Evolutionary conservation across 1,140 invertebrate genomes (phyloP), one percentile per base, ranked within the genome.

Genomic region (Ostrea edulis): DNA sequence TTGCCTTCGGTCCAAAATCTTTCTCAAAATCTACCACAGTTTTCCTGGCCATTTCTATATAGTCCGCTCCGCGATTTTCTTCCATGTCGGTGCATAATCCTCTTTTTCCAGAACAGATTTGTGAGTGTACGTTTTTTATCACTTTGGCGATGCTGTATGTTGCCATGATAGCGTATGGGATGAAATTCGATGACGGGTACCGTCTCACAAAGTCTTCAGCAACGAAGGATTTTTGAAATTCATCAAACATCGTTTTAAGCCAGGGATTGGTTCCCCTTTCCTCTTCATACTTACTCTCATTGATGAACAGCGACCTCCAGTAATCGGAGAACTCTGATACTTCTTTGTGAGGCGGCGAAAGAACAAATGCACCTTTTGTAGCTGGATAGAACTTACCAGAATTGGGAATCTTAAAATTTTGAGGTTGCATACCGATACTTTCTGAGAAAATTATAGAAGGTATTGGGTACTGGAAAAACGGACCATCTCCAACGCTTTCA

Each of bases 361-460:
- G 35, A 53, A 52, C 52, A 53, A 83, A 83, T 53, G 52, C 35
- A 52, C 82, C 82, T 22, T 83, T 83, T 52, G 82, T 11, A 20
- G 82, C 82, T 25, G 82, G 82, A 22, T 22, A 53, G 35, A 83
- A 17, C 52, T 54, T 7, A n/a, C n/a, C n/a, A 14, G 17, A 53
- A 17, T 83, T 20, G 12, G 82, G n/a, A 25, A n/a, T 54, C 7
- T 52, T 52, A 22, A 83, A 83, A 14, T 17, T 54, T 20, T 83
- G 35, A 52, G 44, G 12, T 22, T 83, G 82, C 9, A 83, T 25
- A 35, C 82, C 82, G 14, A 54, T 9, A 20, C 44, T 53, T 20
- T 83, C 82, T 35, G 82, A 83, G 52, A 83, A 83, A 14, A 83
- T 83, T n/a, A 83, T 53, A 11, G 52, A 54, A 14, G 82, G 82